Base-by-base conservation (phyloP, 2,888 invertebrate species). In the Eurytoma californica region DNA sequence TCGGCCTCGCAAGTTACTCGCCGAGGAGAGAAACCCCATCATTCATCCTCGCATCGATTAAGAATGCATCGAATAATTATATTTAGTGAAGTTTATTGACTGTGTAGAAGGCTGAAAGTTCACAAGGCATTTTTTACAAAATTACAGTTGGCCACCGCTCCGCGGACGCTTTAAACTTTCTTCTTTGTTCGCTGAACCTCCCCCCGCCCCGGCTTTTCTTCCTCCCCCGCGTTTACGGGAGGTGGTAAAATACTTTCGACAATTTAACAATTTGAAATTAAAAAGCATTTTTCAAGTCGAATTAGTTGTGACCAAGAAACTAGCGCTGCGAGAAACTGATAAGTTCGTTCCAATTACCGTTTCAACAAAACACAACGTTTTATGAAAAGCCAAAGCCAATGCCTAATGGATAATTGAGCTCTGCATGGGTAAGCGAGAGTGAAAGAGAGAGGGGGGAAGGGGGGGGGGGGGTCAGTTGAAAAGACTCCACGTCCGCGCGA, bases 61-160 rank as follows among this genome's bases (percentile, higher is more conserved):
- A 78, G 74, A 80, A 80, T 81, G 75, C 78, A 81, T 72, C 75
- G 81, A 78, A 76, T 81, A 78, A 80, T 80, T 81, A 78, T 78
- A 76, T 81, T 81, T 63, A 76, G 72, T 28, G 60, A 73, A 68
- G 72, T 78, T 70, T 68, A 77, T 77, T 73, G 72, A 74, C 72
- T 80, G 60, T 16, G 60, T 63, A 55, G 66, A 76, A 20, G 57
- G 55, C 5, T 28, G 53, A 72, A 76, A 70, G 58, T 77, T 77
- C 16, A 30, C 30, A 16, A 24, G 63, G 72, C 73, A 72, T 63
- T 69, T 68, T 78, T 72, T 67, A 53, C 16, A 72, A 72, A 80
- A 80, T 76, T 76, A 72, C 61, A 76, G 57, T 68, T 72, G 4
- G 20, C 57, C 9, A 24, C 47, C 9, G 51, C 9, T 47, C 39